These are phyloP conservation scores for Antitype chi DNA, from an alignment of 2,888 invertebrate genomes.

Conservation along the genomic window DNA sequence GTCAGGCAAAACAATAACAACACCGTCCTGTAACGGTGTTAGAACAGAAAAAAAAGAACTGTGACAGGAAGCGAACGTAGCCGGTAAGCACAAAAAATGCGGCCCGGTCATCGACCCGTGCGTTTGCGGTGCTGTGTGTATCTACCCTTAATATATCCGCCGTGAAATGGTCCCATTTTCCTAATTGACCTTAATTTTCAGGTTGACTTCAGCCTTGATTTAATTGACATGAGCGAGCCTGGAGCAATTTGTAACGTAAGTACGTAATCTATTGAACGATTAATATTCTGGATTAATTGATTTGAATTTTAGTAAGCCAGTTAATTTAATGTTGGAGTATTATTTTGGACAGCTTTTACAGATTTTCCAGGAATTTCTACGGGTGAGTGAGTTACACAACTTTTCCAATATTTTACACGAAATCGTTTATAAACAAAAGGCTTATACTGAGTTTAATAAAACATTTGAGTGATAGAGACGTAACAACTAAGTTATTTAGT, in stretches of 20 bases:
- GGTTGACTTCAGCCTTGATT: constrained; percentile 33
- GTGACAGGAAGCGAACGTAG: constrained; percentile 88
- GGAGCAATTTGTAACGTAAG: constrained; percentile 25
- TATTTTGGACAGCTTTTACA: neutral
- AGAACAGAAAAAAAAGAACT: constrained; percentile 82
- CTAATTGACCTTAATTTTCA: constrained; percentile 57
- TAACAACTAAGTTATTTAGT: neutral
- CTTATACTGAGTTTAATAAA: neutral
- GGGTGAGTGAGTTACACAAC: neutral
- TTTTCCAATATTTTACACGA: neutral
- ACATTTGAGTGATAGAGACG: neutral
- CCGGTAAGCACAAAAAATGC: constrained; percentile 84
- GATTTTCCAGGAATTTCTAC: neutral
- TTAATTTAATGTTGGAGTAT: constrained; percentile 5
- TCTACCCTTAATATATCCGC: constrained; percentile 74
- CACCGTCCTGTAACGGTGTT: constrained; percentile 81
- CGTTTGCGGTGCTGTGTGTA: constrained; percentile 67
- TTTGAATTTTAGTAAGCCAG: constrained; percentile 14
- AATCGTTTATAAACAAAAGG: neutral
- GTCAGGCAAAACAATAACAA: constrained; percentile 69
- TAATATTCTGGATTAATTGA: constrained; percentile 16
- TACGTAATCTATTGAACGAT: neutral
- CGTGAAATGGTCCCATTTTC: constrained; percentile 61
- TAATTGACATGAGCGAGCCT: constrained; percentile 41
- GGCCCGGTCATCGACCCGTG: constrained; percentile 82